Base-by-base conservation (phyloP, 2,797 vertebrate species). In the Hephaestus fuliginosus region DNA sequence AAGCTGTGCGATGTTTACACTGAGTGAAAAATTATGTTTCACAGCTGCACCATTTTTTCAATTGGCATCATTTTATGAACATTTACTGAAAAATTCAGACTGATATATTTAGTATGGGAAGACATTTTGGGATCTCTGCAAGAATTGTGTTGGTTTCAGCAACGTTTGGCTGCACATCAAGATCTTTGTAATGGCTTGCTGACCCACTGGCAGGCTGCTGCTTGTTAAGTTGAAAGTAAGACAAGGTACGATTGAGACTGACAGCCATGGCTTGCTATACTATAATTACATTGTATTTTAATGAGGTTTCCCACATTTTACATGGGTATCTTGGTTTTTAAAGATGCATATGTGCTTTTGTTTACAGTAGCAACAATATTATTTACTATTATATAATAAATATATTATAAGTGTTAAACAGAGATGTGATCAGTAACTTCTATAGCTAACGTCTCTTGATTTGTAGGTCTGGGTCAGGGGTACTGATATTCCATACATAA, bases 231-330 rank as follows among this genome's bases (percentile, higher is more conserved):
- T 6, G 7, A 9, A 63, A 41, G 30, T 48, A 44, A 49, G 7
- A 58, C 20, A 51, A 58, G 30, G 64, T 53, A 69, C n/a, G n/a
- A 69, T 36, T 63, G 33, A 65, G 49, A 51, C 14, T 33, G 52
- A 28, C 48, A 22, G 30, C 25, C 36, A 44, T 36, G 55, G 28
- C 55, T 72, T 41, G 39, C 28, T 36, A 5, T n/a, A 55, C 28
- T 66, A 25, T 39, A 57, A 67, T 53, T 58, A 71, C 28, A 49
- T 18, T 66, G 3, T 12, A 55, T 74, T 65, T 63, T 66, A n/a
- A 66, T 22, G 25, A 49, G 17, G 22, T 46, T 69, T 61, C 9
- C 33, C 28, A 39, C 7, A 44, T 48, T 53, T 61, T 61, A 11
- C 65, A 61, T 67, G 25, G 2, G 0, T 63, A 49, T 55, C 9